Evolutionary conservation across 2,113 vertebrate genomes (phyloP).

Genomic region (Uria lomvia): DNA sequence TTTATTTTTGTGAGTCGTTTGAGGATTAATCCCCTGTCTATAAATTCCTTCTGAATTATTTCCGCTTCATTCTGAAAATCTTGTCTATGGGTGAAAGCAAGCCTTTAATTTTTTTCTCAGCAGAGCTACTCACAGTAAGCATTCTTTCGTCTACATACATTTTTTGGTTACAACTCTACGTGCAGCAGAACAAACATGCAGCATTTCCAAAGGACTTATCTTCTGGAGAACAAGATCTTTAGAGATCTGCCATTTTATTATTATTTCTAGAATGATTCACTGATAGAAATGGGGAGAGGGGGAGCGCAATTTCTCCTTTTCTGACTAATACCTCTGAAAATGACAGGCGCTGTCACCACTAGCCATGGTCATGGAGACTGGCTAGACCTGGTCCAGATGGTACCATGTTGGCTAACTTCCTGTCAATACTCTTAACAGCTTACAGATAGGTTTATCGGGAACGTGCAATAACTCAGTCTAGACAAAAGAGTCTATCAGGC

Average conservation of each 20-base stretch:
- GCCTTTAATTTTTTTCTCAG: background rate
- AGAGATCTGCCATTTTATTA: background rate
- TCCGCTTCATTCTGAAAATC: background rate
- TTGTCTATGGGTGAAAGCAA: conserved; percentile 29
- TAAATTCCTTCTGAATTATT: conserved; percentile 50
- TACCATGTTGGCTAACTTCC: conserved; percentile 48
- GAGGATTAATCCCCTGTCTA: conserved; percentile 16
- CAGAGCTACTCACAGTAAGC: background rate
- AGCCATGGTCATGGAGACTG: background rate
- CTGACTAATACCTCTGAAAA: background rate
- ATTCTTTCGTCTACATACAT: background rate
- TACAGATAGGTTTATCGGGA: conserved; percentile 61
- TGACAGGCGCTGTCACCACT: background rate
- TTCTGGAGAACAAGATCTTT: background rate
- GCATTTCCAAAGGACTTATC: background rate
- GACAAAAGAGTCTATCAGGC: conserved; percentile 47
- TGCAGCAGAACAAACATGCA: background rate
- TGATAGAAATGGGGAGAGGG: background rate
- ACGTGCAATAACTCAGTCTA: conserved; percentile 40
- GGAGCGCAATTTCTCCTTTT: background rate
- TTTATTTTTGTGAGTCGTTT: background rate
- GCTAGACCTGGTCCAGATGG: conserved; percentile 66
- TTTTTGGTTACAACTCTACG: background rate
- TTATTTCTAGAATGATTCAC: background rate
- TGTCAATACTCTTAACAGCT: conserved; percentile 70